phyloP scores from a whole-genome alignment of 2,797 vertebrate species.

The Acomys russatus region DNA sequence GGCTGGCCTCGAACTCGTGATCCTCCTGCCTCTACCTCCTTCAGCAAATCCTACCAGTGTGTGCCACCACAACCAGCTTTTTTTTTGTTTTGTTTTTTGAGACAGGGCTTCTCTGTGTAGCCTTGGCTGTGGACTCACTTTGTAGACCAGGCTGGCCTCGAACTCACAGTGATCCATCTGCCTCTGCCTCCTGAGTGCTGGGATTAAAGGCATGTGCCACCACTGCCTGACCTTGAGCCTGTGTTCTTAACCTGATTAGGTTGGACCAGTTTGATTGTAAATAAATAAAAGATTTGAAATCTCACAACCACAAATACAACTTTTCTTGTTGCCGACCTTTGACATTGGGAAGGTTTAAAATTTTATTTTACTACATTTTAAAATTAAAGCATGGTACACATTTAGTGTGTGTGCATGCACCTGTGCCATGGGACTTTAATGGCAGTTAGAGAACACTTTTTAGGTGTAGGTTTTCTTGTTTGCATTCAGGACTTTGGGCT shows the following conservation, averaged over 20 bases:
- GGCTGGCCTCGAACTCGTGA: no score
- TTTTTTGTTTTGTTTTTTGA: no score
- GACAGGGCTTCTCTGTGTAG: not conserved
- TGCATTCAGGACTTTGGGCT: not conserved
- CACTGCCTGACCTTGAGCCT: not conserved
- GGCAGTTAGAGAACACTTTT: not conserved
- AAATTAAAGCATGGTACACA: not conserved
- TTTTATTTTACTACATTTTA: not conserved
- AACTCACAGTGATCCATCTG: not conserved
- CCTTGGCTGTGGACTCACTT: not conserved
- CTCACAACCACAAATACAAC: not conserved
- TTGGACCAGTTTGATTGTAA: slow-evolving; percentile 39
- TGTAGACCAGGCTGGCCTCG: not conserved
- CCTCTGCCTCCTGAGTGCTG: not conserved
- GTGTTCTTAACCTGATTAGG: slow-evolving; percentile 12
- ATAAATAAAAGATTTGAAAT: slow-evolving; percentile 36
- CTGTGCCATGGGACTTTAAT: not conserved
- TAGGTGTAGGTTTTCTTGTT: not conserved
- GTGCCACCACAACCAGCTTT: not conserved
- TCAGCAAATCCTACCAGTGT: no score
- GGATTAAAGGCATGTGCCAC: not conserved
- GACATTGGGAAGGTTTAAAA: not conserved
- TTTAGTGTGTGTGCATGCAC: not conserved
- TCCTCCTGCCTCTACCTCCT: no score
- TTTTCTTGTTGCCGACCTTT: slow-evolving; percentile 32